Evolutionary conservation across 2,888 invertebrate genomes (phyloP), one percentile per base, ranked within the genome.

Genomic region (Microctonus hyperodae): DNA sequence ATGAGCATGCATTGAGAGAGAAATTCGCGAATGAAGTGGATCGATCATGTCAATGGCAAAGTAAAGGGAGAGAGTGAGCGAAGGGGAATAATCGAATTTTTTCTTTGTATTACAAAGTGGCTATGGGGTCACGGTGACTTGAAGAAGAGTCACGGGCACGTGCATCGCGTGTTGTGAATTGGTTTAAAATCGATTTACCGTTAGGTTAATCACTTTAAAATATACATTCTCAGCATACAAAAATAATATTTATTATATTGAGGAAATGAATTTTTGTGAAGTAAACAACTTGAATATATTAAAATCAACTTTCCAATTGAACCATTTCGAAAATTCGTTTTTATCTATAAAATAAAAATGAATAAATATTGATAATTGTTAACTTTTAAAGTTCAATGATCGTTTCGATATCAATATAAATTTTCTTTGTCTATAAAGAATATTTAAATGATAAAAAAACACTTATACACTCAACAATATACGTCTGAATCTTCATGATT

Each of bases 141-240:
- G 68, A 64, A 31, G 31, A 65, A 44, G 58, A 65, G 71, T 68
- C 73, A 73, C 69, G 70, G 68, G 55, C 69, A 67, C 62, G 59
- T 51, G 53, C 51, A 70, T 72, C 65, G 69, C 68, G 64, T 68
- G 69, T 56, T 50, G 31, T 48, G 28, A 22, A 67, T 60, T 16
- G 6, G 10, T 20, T 44, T 22, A 44, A 40, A 22, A 65, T 65
- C 51, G 59, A 65, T 65, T 31, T 16, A 60, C 50, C 50, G 60
- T 60, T 60, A 50, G 11, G 31, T 60, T 60, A 60, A 60, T 62
- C 53, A 37, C 37, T 35, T 37, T 6, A 13, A 53, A 62, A 62
- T 62, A 25, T 35, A 13, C 48, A n/a, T 48, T 20, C 20, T 58
- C 23, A 11, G 13, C 4, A 22, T 33, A 35, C 25, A 5, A 10